Base-by-base conservation (phyloP, 2,113 vertebrate species). In the Anarhynchus alexandrinus region DNA sequence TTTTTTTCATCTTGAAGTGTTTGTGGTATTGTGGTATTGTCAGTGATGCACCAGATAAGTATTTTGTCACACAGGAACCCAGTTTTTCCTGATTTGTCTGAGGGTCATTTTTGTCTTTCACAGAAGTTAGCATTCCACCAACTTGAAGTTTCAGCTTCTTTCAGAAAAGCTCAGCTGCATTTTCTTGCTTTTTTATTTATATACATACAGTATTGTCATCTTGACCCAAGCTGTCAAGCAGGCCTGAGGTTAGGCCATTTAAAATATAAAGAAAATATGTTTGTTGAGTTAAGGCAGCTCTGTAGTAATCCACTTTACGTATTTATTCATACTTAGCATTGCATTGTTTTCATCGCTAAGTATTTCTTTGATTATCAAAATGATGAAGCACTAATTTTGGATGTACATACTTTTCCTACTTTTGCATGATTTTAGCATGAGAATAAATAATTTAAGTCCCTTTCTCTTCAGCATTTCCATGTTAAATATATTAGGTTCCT, bases 201-300 rank as follows among this genome's bases (percentile, higher is more conserved):
- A 20, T 43, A 59, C 15, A 42, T 49, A 29, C 7, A 36, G 5
- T 38, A 19, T 23, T 78, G 15, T 34, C 27, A 52, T 34, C 25
- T 43, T 71, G 18, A 67, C 12, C 12, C 18, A 58, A 27, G 11
- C 4, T 66, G 10, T 6, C 54, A 70, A 40, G 32, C 11, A 81
- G 27, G 2, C 21, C 40, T 91, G 12, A 85, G 26, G 9, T 11
- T 61, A 65, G 38, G 19, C 12, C 29, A 51, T 66, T 72, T 84
- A 42, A 86, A 83, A 64, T 57, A 40, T 10, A 43, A 8, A 55
- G 22, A 52, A 84, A 94, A 86, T 29, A 61, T 8, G 14, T 38
- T 59, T 4, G 12, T 11, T 57, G 8, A 69, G 6, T 76, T 51
- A 70, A 49, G 6, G 4, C 0, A 2, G 1, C 2, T 80, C n/a